These are phyloP conservation scores for Xanthorhoe designata DNA, from an alignment of 2,888 invertebrate species.

Conservation along the genomic window DNA sequence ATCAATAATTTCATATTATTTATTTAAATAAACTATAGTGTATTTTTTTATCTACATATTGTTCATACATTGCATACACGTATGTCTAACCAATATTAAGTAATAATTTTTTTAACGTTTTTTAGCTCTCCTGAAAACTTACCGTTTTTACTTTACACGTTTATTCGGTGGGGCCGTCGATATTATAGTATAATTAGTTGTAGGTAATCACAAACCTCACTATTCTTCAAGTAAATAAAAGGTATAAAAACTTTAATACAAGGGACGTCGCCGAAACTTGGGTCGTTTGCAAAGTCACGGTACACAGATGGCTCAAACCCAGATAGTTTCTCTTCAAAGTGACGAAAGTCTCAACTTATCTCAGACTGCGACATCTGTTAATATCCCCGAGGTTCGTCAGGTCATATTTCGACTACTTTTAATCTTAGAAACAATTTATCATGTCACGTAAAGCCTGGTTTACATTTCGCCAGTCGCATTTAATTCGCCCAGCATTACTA, in stretches of 20 bases:
- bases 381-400: slow-evolving; percentile 10
- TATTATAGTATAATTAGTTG: too few relatives aligned
- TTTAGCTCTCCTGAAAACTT: too few relatives aligned
- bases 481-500: not conserved
- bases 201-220: not conserved
- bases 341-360: slow-evolving; percentile 61
- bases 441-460: not conserved
- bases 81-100: too few relatives aligned
- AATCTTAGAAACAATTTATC: not conserved
- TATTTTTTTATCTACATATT: too few relatives aligned
- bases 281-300: slow-evolving; percentile 63
- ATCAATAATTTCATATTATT: too few relatives aligned
- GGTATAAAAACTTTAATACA: slow-evolving; percentile 16
- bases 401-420: slow-evolving; percentile 6
- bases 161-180: too few relatives aligned
- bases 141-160: too few relatives aligned
- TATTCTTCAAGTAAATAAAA: slow-evolving; percentile 5
- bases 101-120: too few relatives aligned
- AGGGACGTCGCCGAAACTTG: slow-evolving; percentile 57
- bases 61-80: too few relatives aligned
- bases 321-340: slow-evolving; percentile 66
- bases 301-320: slow-evolving; percentile 63
- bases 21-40: too few relatives aligned
- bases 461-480: not conserved
- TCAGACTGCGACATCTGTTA: slow-evolving; percentile 31